These are phyloP conservation scores for Psammodynastes pulverulentus DNA, from an alignment of 2,113 vertebrate genomes.

Conservation along the genomic window DNA sequence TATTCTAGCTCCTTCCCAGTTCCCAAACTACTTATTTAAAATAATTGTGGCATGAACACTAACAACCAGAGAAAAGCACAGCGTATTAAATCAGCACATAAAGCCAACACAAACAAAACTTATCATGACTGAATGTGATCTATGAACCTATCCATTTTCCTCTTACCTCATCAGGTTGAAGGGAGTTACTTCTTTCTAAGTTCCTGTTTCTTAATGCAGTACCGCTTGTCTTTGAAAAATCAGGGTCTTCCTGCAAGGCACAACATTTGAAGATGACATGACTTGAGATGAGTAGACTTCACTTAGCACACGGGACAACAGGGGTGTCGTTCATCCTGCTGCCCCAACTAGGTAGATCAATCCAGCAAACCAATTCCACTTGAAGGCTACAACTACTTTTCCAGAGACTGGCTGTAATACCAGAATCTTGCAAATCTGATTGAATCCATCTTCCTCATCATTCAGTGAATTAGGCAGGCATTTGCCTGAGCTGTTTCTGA, in stretches of 20 bases:
- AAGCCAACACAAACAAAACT: background rate
- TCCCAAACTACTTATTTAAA: background rate
- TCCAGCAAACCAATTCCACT: background rate
- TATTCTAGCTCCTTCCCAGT: background rate
- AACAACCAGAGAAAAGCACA: background rate
- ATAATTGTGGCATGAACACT: background rate
- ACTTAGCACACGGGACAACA: background rate
- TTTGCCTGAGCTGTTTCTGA: background rate
- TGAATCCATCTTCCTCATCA: background rate
- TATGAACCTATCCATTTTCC: background rate
- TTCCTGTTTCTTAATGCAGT: constrained; percentile 10
- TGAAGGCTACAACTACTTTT: background rate
- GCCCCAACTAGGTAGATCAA: background rate
- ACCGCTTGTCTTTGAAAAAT: constrained; percentile 7
- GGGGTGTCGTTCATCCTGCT: background rate
- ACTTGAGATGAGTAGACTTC: background rate
- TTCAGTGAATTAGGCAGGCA: background rate
- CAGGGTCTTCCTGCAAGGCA: constrained; percentile 22
- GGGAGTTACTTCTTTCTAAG: constrained; percentile 10
- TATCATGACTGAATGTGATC: background rate
- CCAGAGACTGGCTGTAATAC: background rate
- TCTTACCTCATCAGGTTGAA: constrained; percentile 42
- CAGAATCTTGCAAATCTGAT: background rate
- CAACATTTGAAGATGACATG: constrained; percentile 32
- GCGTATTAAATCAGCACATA: background rate